Percentiles rank a stretch among this genome's conserved stretches.
Conservation (phyloP, 2,797 vertebrate species). For the Fistularia tabacaria region DNA sequence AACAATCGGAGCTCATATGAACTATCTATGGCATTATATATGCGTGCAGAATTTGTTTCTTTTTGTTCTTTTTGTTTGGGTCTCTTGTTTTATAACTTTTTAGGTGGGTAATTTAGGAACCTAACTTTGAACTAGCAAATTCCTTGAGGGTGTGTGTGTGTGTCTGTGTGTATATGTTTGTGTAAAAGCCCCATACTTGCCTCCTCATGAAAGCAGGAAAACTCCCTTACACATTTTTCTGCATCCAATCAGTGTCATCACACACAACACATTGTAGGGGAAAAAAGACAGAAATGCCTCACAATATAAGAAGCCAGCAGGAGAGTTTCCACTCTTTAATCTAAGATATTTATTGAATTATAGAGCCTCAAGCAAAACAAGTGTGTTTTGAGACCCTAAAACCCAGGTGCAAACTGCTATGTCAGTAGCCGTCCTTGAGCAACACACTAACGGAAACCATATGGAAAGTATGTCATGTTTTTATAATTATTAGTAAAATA, state of each 20-base stretch:
- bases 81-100: neutral
- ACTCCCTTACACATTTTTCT: conserved; percentile 3
- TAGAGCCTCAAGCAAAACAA: neutral
- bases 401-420: neutral
- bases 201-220: conserved; percentile 17
- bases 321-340: conserved; percentile 22
- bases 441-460: neutral
- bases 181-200: conserved; percentile 1
- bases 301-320: conserved; percentile 22
- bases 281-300: conserved; percentile 2
- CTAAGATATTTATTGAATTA: conserved; percentile 24
- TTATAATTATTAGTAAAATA: neutral
- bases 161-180: neutral
- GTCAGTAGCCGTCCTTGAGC: neutral
- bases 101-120: conserved; percentile 11
- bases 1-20: no score
- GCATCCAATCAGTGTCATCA: conserved; percentile 19
- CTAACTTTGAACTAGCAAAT: conserved; percentile 49
- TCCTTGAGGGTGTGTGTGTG: conserved; percentile 21
- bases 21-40: no score
- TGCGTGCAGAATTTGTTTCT: conserved; percentile 1
- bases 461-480: no score
- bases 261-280: conserved; percentile 30
- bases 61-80: conserved; percentile 31
- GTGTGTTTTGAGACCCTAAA: neutral